A percentile compares a stretch with the other conserved stretches of the same genome.
Evolutionary conservation across 2,797 vertebrate species (phyloP).

Genomic region (Lepidocolaptes lacrymiger): DNA sequence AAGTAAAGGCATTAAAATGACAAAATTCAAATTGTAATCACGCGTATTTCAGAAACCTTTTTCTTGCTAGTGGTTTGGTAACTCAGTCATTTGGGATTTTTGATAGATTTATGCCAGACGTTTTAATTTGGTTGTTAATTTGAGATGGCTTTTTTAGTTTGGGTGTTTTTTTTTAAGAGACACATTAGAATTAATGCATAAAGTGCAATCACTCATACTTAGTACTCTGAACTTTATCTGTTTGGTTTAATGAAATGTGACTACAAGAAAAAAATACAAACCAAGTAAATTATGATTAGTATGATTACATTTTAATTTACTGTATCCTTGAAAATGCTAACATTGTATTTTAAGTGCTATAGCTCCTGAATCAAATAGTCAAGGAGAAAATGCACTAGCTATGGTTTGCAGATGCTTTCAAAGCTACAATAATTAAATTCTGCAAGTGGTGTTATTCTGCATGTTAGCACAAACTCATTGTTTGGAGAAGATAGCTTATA

Average conservation of each 20-base stretch:
- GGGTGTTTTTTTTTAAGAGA: not conserved
- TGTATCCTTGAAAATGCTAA: not conserved
- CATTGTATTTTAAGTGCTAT: conserved; percentile 7
- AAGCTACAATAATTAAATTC: not conserved
- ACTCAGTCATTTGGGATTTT: not conserved
- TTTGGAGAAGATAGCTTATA: not conserved
- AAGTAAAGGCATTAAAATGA: not conserved
- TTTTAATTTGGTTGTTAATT: not conserved
- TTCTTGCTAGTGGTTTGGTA: not conserved
- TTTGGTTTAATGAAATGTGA: not conserved
- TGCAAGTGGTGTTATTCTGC: conserved; percentile 14
- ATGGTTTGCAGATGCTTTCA: conserved; percentile 29
- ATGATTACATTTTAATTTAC: conserved; percentile 10
- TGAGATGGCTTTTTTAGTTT: not conserved
- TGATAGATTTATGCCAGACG: not conserved
- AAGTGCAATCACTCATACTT: not conserved
- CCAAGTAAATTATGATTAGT: not conserved
- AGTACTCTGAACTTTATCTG: not conserved
- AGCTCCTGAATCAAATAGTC: not conserved
- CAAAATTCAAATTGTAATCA: conserved; percentile 3
- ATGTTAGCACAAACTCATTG: conserved; percentile 25
- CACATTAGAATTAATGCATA: not conserved
- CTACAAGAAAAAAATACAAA: not conserved
- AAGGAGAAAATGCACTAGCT: not conserved
- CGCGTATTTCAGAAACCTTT: not conserved